A percentile compares a stretch with the other conserved stretches of the same genome.
These are phyloP conservation scores for Haliclona indistincta DNA, from an alignment of 37 sponge, comb jelly and placozoan genomes.

Conservation along the genomic window DNA sequence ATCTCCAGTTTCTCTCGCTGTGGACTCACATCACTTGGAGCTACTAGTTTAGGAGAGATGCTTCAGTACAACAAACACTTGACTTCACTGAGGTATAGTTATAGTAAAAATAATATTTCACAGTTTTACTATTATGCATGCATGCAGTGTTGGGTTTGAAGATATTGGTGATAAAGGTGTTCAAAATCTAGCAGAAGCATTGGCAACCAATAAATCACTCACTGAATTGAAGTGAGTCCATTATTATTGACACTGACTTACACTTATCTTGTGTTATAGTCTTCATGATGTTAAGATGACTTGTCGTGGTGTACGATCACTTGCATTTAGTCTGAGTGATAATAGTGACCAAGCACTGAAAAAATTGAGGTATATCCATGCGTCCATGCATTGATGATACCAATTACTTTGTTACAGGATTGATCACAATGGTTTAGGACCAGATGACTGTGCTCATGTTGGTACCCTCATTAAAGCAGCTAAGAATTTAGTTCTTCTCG, in stretches of 20 bases:
- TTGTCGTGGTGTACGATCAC: not conserved
- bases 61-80: constrained; percentile 5
- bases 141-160: constrained; percentile 27
- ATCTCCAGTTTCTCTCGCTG: constrained; percentile 15
- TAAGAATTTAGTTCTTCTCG: not conserved
- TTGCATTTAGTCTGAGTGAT: not conserved
- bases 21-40: not conserved
- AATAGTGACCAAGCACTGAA: constrained; percentile 13
- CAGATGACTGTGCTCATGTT: constrained; percentile 6
- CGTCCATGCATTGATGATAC: not conserved
- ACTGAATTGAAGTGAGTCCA: constrained; percentile 13
- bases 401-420: constrained; percentile 1
- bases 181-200: not conserved
- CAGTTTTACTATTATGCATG: not conserved
- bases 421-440: constrained; percentile 17
- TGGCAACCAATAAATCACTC: constrained; percentile 6
- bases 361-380: constrained; percentile 20
- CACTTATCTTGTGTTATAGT: not conserved
- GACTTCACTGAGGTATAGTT: constrained; percentile 5
- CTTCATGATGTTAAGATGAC: constrained; percentile 6
- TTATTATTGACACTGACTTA: not conserved
- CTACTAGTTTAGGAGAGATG: not conserved
- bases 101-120: not conserved
- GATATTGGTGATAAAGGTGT: constrained; percentile 24
- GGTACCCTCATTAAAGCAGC: not conserved